These are phyloP conservation scores for Ceyx margarethae DNA, from an alignment of 2,113 vertebrate species.

Conservation along the genomic window DNA sequence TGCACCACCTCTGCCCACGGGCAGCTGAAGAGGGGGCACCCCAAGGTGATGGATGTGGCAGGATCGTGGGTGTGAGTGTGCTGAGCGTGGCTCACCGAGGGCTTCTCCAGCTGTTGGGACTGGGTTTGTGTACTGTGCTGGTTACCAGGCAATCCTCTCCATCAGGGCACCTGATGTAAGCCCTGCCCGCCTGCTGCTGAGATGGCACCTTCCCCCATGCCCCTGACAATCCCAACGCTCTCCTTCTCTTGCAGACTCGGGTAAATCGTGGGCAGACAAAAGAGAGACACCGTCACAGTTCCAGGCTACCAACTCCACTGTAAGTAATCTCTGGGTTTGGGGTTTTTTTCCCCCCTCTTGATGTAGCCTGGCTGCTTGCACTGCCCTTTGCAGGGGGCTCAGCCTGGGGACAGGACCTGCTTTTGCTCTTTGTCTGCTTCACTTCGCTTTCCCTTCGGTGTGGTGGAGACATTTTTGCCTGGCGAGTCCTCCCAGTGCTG, in stretches of 20 bases:
- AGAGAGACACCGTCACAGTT: neutral
- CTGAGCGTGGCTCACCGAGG: neutral
- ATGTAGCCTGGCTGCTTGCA: neutral
- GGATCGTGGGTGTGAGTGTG: neutral
- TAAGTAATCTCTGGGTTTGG: constrained; percentile 11
- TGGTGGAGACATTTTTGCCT: neutral
- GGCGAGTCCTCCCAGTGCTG: neutral
- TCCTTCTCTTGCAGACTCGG: constrained; percentile 20
- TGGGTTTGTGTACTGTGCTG: neutral
- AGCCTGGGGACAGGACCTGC: neutral
- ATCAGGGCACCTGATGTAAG: neutral
- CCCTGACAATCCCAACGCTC: neutral
- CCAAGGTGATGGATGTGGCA: accelerated
- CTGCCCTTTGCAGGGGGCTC: neutral
- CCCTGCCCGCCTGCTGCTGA: neutral
- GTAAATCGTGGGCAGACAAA: neutral
- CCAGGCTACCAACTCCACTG: neutral
- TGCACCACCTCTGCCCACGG: neutral
- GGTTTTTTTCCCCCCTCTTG: neutral
- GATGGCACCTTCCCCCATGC: neutral
- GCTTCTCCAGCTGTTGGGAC: neutral
- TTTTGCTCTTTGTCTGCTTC: neutral
- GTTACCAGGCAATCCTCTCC: constrained; percentile 9
- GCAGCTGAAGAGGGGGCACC: neutral
- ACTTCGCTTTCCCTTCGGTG: neutral